These are phyloP conservation scores for Brachystomella parvula DNA, from an alignment of 1,140 invertebrate genomes.

Conservation along the genomic window DNA sequence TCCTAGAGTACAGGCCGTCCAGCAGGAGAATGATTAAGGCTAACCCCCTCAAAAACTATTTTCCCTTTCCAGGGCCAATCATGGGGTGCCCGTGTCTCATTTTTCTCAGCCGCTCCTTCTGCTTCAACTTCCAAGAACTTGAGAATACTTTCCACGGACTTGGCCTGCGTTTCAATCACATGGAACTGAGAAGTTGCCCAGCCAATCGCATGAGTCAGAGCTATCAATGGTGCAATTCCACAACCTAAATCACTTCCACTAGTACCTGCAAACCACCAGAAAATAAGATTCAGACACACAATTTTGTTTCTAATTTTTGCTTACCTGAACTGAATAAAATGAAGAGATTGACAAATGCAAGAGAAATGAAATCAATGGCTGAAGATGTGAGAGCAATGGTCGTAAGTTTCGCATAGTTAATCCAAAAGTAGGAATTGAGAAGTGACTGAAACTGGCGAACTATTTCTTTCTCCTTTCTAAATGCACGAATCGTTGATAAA, in stretches of 20 bases:
- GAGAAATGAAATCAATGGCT: constrained; percentile 1
- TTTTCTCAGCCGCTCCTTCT: constrained; percentile 11
- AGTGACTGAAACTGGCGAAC: constrained; percentile 44
- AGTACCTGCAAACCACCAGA: neutral
- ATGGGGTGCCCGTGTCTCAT: constrained; percentile 14
- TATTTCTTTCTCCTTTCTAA: constrained; percentile 51
- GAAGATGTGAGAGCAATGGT: neutral
- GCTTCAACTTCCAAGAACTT: constrained; percentile 61
- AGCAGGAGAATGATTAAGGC: constrained; percentile 56
- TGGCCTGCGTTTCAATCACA: neutral
- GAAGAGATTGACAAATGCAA: neutral
- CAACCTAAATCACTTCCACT: neutral
- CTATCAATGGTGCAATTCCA: neutral
- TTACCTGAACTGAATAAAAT: neutral
- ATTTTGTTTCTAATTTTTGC: neutral
- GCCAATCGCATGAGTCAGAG: constrained; percentile 2
- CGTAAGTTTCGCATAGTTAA: neutral
- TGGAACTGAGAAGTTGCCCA: constrained; percentile 8
- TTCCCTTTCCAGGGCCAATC: constrained; percentile 44
- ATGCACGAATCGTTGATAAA: constrained; percentile 57
- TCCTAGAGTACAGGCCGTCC: constrained; percentile 59
- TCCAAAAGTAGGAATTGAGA: constrained; percentile 2
- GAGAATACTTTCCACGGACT: constrained; percentile 67
- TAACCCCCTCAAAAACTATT: constrained; percentile 58
- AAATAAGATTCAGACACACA: neutral